Evolutionary conservation across 2,888 invertebrate species (phyloP).

Genomic region (Watsonalla binaria): DNA sequence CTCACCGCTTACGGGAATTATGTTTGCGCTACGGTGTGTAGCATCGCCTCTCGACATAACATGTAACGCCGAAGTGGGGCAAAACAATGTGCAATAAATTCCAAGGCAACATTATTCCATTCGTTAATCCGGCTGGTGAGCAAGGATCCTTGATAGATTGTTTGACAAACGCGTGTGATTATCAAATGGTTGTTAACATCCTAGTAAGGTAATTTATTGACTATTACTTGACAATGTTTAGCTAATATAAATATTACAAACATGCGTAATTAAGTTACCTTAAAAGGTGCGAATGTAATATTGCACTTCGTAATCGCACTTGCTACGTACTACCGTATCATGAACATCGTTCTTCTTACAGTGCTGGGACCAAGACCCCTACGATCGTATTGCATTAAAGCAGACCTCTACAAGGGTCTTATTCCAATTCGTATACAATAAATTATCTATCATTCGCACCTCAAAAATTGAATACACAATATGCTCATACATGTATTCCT

Average conservation of each 20-base stretch:
- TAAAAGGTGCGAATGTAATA: constrained; percentile 14
- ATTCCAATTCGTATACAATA: too few relatives aligned
- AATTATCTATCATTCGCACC: too few relatives aligned
- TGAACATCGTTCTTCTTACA: constrained; percentile 14
- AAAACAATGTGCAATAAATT: constrained; percentile 14
- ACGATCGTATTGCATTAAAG: too few relatives aligned
- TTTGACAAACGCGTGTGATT: neutral
- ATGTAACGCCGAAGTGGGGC: constrained; percentile 18
- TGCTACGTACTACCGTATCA: constrained; percentile 6
- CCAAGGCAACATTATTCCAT: constrained; percentile 23
- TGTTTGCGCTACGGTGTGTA: constrained; percentile 26
- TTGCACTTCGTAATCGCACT: constrained; percentile 1
- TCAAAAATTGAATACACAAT: too few relatives aligned
- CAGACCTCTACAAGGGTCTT: too few relatives aligned
- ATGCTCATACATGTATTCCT: too few relatives aligned
- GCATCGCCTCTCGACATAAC: constrained; percentile 19
- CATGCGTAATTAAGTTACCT: neutral
- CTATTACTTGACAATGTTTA: too few relatives aligned
- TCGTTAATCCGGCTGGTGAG: constrained; percentile 6
- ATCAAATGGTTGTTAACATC: neutral
- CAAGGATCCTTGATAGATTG: neutral
- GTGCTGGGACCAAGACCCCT: too few relatives aligned
- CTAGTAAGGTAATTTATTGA: too few relatives aligned
- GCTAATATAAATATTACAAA: neutral
- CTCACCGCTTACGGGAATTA: constrained; percentile 26